Evolutionary conservation across 1,140 invertebrate species (phyloP), one percentile per base, ranked within the genome.

Genomic region (Drosophila mauritiana): DNA sequence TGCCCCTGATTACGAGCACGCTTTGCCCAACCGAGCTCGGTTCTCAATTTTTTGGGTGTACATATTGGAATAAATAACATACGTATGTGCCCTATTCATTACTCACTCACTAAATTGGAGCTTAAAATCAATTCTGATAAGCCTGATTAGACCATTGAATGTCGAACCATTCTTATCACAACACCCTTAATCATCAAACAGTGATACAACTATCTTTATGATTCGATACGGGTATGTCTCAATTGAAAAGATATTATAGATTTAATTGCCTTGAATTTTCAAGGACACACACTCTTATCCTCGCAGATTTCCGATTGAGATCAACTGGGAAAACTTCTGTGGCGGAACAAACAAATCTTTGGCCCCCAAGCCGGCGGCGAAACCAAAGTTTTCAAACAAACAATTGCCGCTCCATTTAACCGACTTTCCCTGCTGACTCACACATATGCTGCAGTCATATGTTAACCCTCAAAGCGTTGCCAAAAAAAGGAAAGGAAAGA

Each of bases 391-490:
- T 40, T 40, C 52, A 25, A 74, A 63, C 72, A 74, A 74, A 74
- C 72, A 74, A 63, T 74, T 73, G 72, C 51, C 43, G 72, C 69
- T 55, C 72, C 72, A 74, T 74, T 74, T 73, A 73, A 73, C 72
- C 54, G 72, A 39, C 69, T 63, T 72, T 73, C 31, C 51, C 69
- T 31, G 36, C 69, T 17, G 31, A 48, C 20, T n/a, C 46, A 43
- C 59, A 53, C 48, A 68, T 65, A 62, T 73, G 70, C 51, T 7
- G 39, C 57, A 73, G 58, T 73, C 69, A 74, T 54, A 74, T 74
- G 72, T 74, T 74, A 51, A 56, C 69, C 51, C 40, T 20, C 40
- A 64, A 68, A 39, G 43, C 36, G 37, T 53, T 45, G 40, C 55
- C 40, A 20, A 53, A 49, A 59, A 48, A n/a, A 10, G 8, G 27